These are phyloP conservation scores for Xanthia togata DNA, from an alignment of 2,888 invertebrate species.

Conservation along the genomic window DNA sequence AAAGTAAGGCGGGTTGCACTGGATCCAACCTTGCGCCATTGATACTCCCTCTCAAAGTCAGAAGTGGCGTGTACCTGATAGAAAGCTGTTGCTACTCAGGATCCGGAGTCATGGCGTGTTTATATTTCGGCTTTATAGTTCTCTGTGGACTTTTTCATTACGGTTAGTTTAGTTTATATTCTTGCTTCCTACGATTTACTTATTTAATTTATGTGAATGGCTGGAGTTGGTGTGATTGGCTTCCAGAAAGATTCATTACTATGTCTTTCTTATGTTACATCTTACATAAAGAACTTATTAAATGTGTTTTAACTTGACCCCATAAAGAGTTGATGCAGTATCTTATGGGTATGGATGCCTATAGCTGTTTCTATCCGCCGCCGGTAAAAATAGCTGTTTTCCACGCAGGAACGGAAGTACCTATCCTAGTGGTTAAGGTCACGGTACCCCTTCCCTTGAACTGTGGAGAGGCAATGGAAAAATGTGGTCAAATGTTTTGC, in stretches of 20 bases:
- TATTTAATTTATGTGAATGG: slow-evolving; percentile 25
- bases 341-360: neutral
- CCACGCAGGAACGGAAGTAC: neutral
- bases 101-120: slow-evolving; percentile 48
- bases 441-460: slow-evolving; percentile 24
- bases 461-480: slow-evolving; percentile 4
- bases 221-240: neutral
- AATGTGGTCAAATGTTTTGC: neutral
- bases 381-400: slow-evolving; percentile 2
- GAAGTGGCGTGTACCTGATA: slow-evolving; percentile 62
- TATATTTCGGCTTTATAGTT: slow-evolving; percentile 66
- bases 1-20: slow-evolving; percentile 64
- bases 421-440: slow-evolving; percentile 1
- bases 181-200: slow-evolving; percentile 37
- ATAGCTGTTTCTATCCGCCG: neutral
- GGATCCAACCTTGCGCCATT: slow-evolving; percentile 54
- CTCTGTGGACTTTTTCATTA: slow-evolving; percentile 75
- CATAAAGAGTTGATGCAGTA: neutral
- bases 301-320: neutral
- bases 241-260: neutral
- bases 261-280: neutral
- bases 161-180: slow-evolving; percentile 74
- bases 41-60: slow-evolving; percentile 56
- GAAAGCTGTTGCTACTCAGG: slow-evolving; percentile 57
- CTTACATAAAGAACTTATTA: neutral